A percentile compares a stretch with the other conserved stretches of the same genome.
These are phyloP conservation scores for Rhamphomyia laevipes DNA, from an alignment of 2,888 invertebrate species.

Conservation along the genomic window DNA sequence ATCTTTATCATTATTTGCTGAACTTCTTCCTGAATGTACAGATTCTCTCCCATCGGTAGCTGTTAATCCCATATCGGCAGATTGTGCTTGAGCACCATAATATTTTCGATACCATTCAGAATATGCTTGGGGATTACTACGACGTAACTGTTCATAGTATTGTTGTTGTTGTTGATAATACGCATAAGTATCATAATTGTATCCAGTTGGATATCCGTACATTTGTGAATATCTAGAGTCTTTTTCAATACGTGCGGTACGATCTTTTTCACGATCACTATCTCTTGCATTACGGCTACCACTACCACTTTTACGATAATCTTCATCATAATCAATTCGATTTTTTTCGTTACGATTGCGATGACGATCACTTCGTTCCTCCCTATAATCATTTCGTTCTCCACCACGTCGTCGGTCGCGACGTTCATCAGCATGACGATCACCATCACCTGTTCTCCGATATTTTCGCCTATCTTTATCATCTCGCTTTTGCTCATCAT, in stretches of 20 bases:
- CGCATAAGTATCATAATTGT: constrained; percentile 46
- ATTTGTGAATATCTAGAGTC: constrained; percentile 22
- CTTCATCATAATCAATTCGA: constrained; percentile 25
- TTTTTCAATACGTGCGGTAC: constrained; percentile 8
- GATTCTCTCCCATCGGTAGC: constrained; percentile 55
- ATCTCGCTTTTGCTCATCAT: constrained; percentile 4
- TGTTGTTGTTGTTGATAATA: constrained; percentile 44
- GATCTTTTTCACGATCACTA: constrained; percentile 22
- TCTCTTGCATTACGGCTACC: constrained; percentile 29
- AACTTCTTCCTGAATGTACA: constrained; percentile 74
- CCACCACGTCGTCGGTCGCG: constrained; percentile 7
- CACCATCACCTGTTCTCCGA: neutral
- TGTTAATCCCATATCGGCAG: constrained; percentile 19
- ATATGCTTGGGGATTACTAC: constrained; percentile 68
- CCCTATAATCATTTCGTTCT: constrained; percentile 15
- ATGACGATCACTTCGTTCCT: constrained; percentile 16
- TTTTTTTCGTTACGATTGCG: constrained; percentile 13
- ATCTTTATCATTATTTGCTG: constrained; percentile 54
- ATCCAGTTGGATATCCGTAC: constrained; percentile 21
- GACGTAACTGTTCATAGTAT: constrained; percentile 66
- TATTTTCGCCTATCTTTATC: constrained; percentile 3
- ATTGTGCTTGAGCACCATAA: constrained; percentile 27
- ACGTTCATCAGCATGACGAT: constrained; percentile 7
- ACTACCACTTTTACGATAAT: constrained; percentile 30
- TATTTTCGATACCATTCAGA: constrained; percentile 67